phyloP scores from a whole-genome alignment of 2,113 vertebrate species.

The Trogon melanurus region DNA sequence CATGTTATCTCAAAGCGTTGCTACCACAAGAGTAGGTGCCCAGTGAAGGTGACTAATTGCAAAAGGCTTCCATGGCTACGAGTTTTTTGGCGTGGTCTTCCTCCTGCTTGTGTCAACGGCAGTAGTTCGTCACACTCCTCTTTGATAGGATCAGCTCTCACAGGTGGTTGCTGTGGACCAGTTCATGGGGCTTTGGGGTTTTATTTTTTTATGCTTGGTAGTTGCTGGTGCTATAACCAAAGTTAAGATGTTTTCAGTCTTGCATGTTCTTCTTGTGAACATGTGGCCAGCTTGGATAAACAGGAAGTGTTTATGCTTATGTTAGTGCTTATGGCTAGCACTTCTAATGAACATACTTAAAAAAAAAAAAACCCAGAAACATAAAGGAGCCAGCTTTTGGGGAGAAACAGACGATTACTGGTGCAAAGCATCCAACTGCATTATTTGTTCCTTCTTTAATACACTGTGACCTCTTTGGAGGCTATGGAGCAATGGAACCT shows the following conservation, averaged over 20 bases:
- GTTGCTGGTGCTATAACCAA: background rate
- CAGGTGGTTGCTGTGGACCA: background rate
- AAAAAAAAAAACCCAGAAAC: background rate
- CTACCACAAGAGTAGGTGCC: background rate
- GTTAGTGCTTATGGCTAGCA: background rate
- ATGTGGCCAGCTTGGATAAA: background rate
- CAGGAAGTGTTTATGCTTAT: background rate
- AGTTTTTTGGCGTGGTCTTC: background rate
- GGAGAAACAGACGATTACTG: background rate
- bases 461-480: too few species aligned
- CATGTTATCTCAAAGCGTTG: background rate
- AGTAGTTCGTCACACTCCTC: background rate
- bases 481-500: background rate
- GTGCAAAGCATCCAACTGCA: background rate
- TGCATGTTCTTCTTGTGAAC: background rate
- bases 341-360: background rate
- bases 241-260: background rate
- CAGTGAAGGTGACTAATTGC: background rate
- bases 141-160: background rate
- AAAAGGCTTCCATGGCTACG: background rate
- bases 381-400: background rate
- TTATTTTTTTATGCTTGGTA: background rate
- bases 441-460: background rate
- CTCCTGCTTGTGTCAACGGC: fast-evolving
- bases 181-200: background rate